Conservation (phyloP, 2,888 invertebrate species). For the Drosophila atroscutellata region DNA sequence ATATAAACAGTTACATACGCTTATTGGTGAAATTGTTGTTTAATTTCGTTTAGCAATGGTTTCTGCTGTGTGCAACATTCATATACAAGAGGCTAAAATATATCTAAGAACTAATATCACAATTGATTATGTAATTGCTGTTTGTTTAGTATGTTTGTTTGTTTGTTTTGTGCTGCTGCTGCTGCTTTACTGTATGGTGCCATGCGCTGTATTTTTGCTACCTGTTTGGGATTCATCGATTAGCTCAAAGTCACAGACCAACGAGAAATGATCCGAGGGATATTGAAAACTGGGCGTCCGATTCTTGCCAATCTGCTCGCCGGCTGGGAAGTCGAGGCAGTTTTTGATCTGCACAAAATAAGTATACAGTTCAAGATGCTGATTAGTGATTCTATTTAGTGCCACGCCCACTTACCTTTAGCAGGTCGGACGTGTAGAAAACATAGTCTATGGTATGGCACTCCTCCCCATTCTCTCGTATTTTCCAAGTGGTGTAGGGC, state of each 20-base stretch:
- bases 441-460: conserved; percentile 92
- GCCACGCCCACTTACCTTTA: conserved; percentile 85
- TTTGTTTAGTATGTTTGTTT: conserved; percentile 49
- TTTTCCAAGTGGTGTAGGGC: conserved; percentile 91
- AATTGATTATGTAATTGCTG: conserved; percentile 78
- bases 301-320: conserved; percentile 88
- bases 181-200: conserved; percentile 51
- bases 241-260: conserved; percentile 88
- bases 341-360: conserved; percentile 78
- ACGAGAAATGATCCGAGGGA: conserved; percentile 92
- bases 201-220: conserved; percentile 37
- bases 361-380: background rate
- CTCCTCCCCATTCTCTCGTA: conserved; percentile 89
- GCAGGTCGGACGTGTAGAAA: conserved; percentile 87
- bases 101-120: conserved; percentile 84
- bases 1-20: conserved; percentile 37
- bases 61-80: conserved; percentile 56
- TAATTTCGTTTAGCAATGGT: conserved; percentile 47
- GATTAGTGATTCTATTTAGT: background rate
- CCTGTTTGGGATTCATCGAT: conserved; percentile 44
- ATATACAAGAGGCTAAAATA: conserved; percentile 72
- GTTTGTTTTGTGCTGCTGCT: conserved; percentile 15
- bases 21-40: conserved; percentile 60
- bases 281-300: conserved; percentile 89
- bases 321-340: conserved; percentile 87